A percentile compares a stretch with the other conserved stretches of the same genome.
Conservation (phyloP, 2,888 invertebrate genomes). For the Stegophylla sp. region DNA sequence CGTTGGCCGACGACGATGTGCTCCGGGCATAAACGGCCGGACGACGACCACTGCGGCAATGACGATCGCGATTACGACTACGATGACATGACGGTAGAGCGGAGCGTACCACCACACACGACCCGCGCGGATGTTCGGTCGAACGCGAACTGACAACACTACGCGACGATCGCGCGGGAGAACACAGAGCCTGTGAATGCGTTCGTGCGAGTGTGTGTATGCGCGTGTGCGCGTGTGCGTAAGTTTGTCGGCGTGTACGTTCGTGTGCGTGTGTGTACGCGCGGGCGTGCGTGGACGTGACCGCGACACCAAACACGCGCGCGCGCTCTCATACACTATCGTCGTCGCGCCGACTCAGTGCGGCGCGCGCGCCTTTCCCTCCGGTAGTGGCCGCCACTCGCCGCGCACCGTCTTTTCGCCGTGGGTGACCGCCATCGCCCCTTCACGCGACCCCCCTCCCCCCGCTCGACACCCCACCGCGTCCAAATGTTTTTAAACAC, state of each 20-base stretch:
- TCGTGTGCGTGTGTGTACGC: background rate
- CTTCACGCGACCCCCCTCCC: background rate
- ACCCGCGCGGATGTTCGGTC: slow-evolving; percentile 37
- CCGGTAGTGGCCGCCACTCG: slow-evolving; percentile 5
- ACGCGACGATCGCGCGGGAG: background rate
- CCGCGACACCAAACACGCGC: slow-evolving; percentile 48
- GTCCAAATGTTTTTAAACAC: slow-evolving; percentile 50
- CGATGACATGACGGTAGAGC: background rate
- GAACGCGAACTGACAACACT: slow-evolving; percentile 41
- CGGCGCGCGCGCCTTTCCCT: background rate
- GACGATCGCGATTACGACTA: background rate
- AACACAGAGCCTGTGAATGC: background rate
- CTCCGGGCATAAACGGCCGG: background rate
- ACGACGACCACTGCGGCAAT: background rate
- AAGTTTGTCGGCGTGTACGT: background rate
- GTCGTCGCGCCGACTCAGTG: background rate
- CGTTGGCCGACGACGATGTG: background rate
- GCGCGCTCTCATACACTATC: background rate
- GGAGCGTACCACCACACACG: too few relatives aligned
- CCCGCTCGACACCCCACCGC: background rate
- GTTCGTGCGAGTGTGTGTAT: background rate
- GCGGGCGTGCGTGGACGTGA: slow-evolving; percentile 41
- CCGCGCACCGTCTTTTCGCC: background rate
- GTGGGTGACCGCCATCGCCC: background rate
- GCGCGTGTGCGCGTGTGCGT: background rate